Evolutionary conservation across 2,797 vertebrate species (phyloP).

Genomic region (Xenentodon cancila): DNA sequence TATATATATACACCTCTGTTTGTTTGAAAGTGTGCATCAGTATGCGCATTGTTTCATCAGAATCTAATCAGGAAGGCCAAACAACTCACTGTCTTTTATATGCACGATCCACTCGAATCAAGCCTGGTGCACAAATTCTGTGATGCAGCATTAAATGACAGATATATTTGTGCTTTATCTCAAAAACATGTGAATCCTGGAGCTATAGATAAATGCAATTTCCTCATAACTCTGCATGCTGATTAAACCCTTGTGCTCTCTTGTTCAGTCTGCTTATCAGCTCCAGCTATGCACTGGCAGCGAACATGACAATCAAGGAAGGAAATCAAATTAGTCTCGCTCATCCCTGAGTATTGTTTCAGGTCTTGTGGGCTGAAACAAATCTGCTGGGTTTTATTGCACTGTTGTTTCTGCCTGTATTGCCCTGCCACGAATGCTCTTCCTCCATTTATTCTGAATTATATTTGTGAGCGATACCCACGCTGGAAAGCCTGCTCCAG

Average conservation of each 20-base stretch:
- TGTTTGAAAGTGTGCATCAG: too few relatives aligned
- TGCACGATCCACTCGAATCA: too few relatives aligned
- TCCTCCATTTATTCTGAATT: conserved; percentile 15
- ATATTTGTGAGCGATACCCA: not conserved
- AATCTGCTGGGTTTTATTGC: not conserved
- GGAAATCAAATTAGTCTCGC: conserved; percentile 15
- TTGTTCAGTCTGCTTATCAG: conserved; percentile 5
- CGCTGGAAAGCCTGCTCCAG: not conserved
- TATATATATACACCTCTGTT: too few relatives aligned
- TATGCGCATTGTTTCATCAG: too few relatives aligned
- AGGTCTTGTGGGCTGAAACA: not conserved
- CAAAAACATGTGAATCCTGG: too few relatives aligned
- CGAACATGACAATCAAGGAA: not conserved
- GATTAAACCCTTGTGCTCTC: not conserved
- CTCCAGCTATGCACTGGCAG: conserved; percentile 1
- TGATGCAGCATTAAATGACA: too few relatives aligned
- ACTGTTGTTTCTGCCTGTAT: conserved; percentile 10
- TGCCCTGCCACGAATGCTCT: conserved; percentile 5
- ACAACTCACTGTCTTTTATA: too few relatives aligned
- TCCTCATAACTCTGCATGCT: not conserved
- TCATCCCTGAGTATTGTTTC: conserved; percentile 9
- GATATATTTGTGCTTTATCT: too few relatives aligned
- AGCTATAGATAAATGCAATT: not conserved
- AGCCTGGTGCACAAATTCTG: too few relatives aligned
- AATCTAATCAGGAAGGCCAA: too few relatives aligned